Evolutionary conservation across 2,113 vertebrate genomes (phyloP), one percentile per base, ranked within the genome.

Genomic region (Lucifuga dentata): DNA sequence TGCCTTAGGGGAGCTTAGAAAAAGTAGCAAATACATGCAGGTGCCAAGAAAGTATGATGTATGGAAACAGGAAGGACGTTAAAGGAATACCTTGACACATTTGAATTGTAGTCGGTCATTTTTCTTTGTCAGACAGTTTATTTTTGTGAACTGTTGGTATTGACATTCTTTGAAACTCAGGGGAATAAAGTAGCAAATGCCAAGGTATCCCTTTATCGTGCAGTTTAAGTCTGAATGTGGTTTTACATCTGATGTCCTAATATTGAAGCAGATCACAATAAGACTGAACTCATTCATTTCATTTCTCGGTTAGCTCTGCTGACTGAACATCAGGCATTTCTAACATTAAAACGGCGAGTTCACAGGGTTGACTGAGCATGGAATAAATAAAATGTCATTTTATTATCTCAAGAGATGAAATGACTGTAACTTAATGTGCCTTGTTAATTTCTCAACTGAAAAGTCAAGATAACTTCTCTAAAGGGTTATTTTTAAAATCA

Each of bases 341-440:
- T n/a, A 35, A 16, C 11, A 17, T 24, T 29, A 5, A 26, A 26
- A 20, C 9, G 1, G 21, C n/a, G 15, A 11, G 12, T 11, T 21
- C 5, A 29, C 24, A 48, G n/a, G 9, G 16, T 12, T 49, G 17
- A 7, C 4, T 45, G 2, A 11, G 15, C n/a, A 2, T 12, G 7
- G 44, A 36, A 35, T 15, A 2, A 59, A 44, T 11, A 8, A 23
- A 15, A 17, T 35, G 3, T 21, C 1, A 5, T 19, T 16, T 41
- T 8, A 32, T 49, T 39, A 21, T 35, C 19, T 50, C 5, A 56
- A 29, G 13, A 35, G 12, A 46, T 24, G 5, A 24, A 20, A 23
- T 39, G 16, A 73, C 43, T 29, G 1, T 11, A 40, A 29, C 65
- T 26, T 49, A 39, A 62, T 68, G 86, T 85, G 86, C 86, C 86